Evolutionary conservation across 2,797 vertebrate genomes (phyloP).

Genomic region (Trematomus bernacchii): DNA sequence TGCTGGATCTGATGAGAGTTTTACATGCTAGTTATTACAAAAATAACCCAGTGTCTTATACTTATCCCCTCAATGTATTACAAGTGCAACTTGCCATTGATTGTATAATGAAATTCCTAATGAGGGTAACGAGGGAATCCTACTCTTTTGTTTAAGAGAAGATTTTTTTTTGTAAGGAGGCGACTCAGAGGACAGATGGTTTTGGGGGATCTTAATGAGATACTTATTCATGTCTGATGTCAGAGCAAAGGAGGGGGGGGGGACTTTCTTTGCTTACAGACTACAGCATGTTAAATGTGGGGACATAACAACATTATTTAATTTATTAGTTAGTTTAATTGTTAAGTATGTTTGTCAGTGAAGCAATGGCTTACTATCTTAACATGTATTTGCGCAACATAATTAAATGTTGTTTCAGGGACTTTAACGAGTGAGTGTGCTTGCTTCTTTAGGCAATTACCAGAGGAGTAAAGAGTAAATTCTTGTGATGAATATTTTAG

Average conservation of each 20-base stretch:
- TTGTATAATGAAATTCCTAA: constrained; percentile 48
- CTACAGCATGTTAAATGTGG: constrained; percentile 29
- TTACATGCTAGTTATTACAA: neutral
- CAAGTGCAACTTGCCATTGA: constrained; percentile 28
- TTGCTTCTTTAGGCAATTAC: constrained; percentile 32
- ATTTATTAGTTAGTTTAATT: neutral
- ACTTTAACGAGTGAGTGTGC: neutral
- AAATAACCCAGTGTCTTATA: neutral
- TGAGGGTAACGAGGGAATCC: constrained; percentile 67
- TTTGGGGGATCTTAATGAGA: constrained; percentile 78
- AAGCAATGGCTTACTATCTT: neutral
- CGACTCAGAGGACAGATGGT: constrained; percentile 77
- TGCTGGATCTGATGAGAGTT: neutral
- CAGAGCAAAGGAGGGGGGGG: constrained; percentile 50
- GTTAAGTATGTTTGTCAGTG: neutral
- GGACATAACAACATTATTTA: constrained; percentile 14
- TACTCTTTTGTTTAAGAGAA: constrained; percentile 69
- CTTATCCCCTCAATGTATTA: constrained; percentile 14
- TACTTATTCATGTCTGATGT: constrained; percentile 79
- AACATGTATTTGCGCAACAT: neutral
- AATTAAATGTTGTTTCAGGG: neutral
- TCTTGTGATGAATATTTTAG: constrained; percentile 77
- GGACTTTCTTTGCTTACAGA: constrained; percentile 31
- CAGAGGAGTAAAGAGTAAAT: constrained; percentile 42
- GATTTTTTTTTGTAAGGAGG: constrained; percentile 58